Evolutionary conservation across 2,113 vertebrate species (phyloP).

Genomic region (Anhinga rufa): DNA sequence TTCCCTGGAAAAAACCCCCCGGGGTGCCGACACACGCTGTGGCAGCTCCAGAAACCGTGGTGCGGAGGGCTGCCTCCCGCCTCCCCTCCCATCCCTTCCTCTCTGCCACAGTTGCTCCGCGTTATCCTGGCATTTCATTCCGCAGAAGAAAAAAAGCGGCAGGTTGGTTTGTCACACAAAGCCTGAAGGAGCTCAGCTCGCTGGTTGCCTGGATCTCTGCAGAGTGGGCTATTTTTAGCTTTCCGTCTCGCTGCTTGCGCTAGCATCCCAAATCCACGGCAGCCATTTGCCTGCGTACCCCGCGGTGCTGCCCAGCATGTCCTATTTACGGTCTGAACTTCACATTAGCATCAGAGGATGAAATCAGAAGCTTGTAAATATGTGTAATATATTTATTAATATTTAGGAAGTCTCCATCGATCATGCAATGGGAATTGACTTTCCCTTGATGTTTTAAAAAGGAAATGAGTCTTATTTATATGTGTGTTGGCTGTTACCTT

Average conservation of each 20-base stretch:
- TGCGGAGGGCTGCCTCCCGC: not conserved
- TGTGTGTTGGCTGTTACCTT: conserved; percentile 41
- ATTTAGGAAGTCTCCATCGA: conserved; percentile 54
- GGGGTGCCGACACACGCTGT: not conserved
- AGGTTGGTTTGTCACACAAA: not conserved
- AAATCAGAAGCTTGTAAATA: conserved; percentile 70
- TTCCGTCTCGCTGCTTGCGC: not conserved
- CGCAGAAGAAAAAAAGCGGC: accelerated
- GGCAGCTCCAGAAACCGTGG: not conserved
- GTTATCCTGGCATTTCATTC: not conserved
- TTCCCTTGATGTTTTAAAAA: conserved; percentile 49
- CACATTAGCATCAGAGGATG: not conserved
- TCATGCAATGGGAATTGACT: conserved; percentile 24
- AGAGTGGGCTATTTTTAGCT: not conserved
- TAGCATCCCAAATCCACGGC: not conserved
- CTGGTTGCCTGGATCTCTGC: not conserved
- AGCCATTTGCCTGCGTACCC: not conserved
- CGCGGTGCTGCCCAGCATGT: not conserved
- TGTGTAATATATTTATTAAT: conserved; percentile 73
- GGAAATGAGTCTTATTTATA: conserved; percentile 58
- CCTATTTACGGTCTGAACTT: not conserved
- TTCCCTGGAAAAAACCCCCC: not conserved
- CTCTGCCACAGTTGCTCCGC: not conserved
- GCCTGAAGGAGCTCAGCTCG: not conserved
- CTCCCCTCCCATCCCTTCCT: not conserved